Base-by-base conservation (phyloP, 2,888 invertebrate genomes). In the Caradrina clavipalpis region DNA sequence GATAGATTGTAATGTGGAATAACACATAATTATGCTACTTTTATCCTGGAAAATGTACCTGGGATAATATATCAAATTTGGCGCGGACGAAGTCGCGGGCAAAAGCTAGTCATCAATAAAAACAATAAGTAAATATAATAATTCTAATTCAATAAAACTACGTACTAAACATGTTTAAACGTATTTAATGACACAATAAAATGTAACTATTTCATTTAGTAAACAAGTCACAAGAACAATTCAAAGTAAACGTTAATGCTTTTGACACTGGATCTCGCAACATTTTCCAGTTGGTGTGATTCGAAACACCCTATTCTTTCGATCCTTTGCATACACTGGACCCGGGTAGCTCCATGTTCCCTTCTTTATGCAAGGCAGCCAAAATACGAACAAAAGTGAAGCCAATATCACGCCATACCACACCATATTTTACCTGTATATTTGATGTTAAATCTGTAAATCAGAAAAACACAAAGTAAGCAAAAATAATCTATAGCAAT, bases 251-350 rank as follows among this genome's bases (percentile, higher is more conserved):
- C 42, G 53, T 49, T 66, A 69, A 64, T n/a, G 54, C 13, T 39
- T 49, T 71, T 65, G 58, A 66, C 86, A 87, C 49, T 72, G 76
- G 47, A 66, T 77, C 21, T 84, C 84, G 77, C 93, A 92, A 74
- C 93, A 93, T 35, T 85, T 75, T 19, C 89, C 88, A 0, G 92
- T 90, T 0, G 93, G 87, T 0, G 89, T 90, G 39, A 93, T 90
- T 39, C 81, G 80, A 67, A 88, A 93, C 8, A 91, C 59, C 8
- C 93, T 83, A 72, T 93, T 92, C 60, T 86, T 89, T 45, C 93
- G 86, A 62, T 93, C 93, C 60, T 85, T 90, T 1, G 92, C 93
- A 75, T 86, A 92, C 13, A 93, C 91, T 0, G 90, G 88, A 0
- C 88, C 89, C 0, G 86, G 86, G 2, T 74, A 53, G 0, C 88